These are phyloP conservation scores for Eudyptes chrysolophus DNA, from an alignment of 2,113 vertebrate genomes.

Conservation along the genomic window DNA sequence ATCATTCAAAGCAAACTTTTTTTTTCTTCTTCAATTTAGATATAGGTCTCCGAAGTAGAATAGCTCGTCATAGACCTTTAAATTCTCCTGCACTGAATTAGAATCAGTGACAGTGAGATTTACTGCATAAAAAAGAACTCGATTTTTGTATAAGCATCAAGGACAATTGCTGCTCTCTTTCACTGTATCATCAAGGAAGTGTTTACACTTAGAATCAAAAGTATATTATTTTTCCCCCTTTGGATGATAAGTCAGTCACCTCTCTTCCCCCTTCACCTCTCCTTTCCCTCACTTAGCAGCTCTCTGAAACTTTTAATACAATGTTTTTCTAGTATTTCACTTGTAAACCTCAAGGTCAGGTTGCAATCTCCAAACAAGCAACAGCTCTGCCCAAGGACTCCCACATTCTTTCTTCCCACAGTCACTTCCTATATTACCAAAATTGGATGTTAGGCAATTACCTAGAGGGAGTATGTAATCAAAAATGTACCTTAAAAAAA, in stretches of 20 bases:
- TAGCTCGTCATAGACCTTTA: neutral
- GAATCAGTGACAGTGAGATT: neutral
- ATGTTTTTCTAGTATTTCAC: neutral
- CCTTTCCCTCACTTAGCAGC: neutral
- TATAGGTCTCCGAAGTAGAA: neutral
- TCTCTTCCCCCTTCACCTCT: neutral
- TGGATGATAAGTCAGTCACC: neutral
- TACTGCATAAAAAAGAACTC: neutral
- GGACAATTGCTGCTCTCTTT: neutral
- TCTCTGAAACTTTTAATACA: neutral
- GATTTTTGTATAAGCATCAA: neutral
- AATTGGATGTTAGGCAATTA: neutral
- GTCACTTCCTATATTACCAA: neutral
- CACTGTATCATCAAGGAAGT: neutral
- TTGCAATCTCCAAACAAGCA: neutral
- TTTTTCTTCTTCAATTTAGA: neutral
- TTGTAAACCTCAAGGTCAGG: neutral
- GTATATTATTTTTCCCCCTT: neutral
- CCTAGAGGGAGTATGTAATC: neutral
- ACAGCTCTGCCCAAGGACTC: neutral
- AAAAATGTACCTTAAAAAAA: neutral
- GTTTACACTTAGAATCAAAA: neutral
- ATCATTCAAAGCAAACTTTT: neutral
- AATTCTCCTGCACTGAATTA: neutral
- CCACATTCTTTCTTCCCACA: neutral